Base-by-base conservation (phyloP, 2,888 invertebrate genomes). In the Nomada ferruginata region DNA sequence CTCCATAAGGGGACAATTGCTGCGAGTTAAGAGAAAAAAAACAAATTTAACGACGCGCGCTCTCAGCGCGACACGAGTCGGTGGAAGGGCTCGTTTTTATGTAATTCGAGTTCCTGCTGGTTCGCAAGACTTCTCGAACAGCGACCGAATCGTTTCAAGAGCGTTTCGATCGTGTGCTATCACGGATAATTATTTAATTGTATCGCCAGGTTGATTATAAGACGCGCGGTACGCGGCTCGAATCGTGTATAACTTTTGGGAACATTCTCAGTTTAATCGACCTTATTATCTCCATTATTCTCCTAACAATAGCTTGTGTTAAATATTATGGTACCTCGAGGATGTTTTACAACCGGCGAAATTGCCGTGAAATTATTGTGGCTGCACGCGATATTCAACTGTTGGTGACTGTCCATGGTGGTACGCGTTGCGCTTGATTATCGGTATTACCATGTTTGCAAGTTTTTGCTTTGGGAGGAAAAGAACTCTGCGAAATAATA, bases 401-500 rank as follows among this genome's bases (percentile, higher is more conserved):
- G 44, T 11, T 15, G 36, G 26, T 42, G 23, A 44, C 18, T n/a
- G 44, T 53, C 59, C 59, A 50, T 29, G 18, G 18, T 15, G 23
- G 13, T 36, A 50, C 29, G 59, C 23, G 44, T 53, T 11, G 11
- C 2, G 42, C 10, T 57, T 65, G 57, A 73, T 73, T 65, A 57
- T 70, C 11, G 26, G n/a, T 53, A 44, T 18, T n/a, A 26, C 20
- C 7, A 10, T 29, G 26, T 18, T 23, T 44, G 2, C 15, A 7
- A 10, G 1, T 81, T 80, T 79, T 71, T 63, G 63, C 70, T 52
- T 18, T 63, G 86, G 81, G 86, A 79, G 85, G 83, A 83, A 79
- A 80, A 59, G 15, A 50, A 5, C 20, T 50, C 2, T 36, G 0
- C 10, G 20, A 2, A 15, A 11, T 5, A 23, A n/a, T 47, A 9